Conservation (phyloP, 2,797 vertebrate species). For the Otus scops region DNA sequence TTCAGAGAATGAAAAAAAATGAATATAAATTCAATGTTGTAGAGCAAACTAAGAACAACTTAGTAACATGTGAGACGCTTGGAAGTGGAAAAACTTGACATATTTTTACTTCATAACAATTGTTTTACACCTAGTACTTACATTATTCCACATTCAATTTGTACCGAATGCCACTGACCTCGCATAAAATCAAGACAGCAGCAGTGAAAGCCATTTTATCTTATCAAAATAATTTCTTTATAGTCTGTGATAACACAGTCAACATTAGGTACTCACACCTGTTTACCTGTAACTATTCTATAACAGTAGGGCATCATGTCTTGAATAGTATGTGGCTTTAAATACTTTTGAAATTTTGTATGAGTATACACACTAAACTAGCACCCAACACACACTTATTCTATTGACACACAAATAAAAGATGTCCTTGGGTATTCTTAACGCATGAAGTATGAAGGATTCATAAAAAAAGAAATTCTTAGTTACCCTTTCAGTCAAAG, state of each 20-base stretch:
- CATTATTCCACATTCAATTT: not conserved
- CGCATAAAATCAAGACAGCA: not conserved
- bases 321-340: not conserved
- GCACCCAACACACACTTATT: not conserved
- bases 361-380: not conserved
- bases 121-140: not conserved
- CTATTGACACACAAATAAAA: slow-evolving; percentile 30
- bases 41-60: not conserved
- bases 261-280: not conserved
- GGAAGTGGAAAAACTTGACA: not conserved
- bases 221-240: not conserved
- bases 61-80: not conserved
- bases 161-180: not conserved
- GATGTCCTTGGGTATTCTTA: slow-evolving; percentile 1
- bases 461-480: not conserved
- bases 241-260: not conserved
- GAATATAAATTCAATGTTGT: not conserved
- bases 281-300: not conserved
- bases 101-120: not conserved
- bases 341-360: not conserved
- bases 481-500: not conserved
- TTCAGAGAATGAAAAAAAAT: not conserved
- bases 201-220: not conserved
- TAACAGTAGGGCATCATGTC: not conserved
- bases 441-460: not conserved